Base-by-base conservation (phyloP, 2,888 invertebrate species). In the Trichacis sp. region DNA sequence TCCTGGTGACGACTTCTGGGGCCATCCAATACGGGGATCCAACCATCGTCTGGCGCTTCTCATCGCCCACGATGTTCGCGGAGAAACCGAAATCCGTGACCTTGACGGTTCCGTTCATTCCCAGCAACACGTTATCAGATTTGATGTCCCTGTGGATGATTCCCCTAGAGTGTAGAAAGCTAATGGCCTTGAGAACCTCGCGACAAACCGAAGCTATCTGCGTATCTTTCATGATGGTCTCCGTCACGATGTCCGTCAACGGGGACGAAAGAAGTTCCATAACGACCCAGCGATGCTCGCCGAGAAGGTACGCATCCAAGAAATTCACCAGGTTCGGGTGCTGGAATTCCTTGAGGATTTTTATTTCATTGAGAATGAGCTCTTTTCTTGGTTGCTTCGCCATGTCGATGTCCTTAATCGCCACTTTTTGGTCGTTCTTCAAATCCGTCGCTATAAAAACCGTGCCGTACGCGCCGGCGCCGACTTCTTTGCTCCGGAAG, bases 1-100 rank as follows among this genome's bases (percentile, higher is more conserved):
- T 96, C 67, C 96, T 88, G 0, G 94, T 95, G 0, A 95, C 95
- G 0, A 96, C 94, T 84, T 96, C 96, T 0, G 97, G 97, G 0
- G 97, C 96, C 97, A 98, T 98, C 98, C 97, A 97, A 78, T 96
- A 97, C 0, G 97, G 97, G 0, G 97, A 97, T n/a, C 97, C 97
- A 0, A 97, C 97, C 95, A 97, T 95, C 0, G 97, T 97, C 80
- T 95, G 94, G n/a, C 96, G 87, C 82, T 98, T 97, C 77, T 96
- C 94, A 73, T 96, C 97, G 0, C 94, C 95, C 0, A 94, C 95
- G 52, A 98, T 94, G 81, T 98, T 98, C 1, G 98, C 98, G 85
- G 97, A 98, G 86, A 98, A 98, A 6, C 98, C 98, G 85, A 98
- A 98, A 85, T 98, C 98, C 0, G 95, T 96, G 0, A 96, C 94